phyloP scores from a whole-genome alignment of 2,113 vertebrate species.

The Pangasianodon gigas region DNA sequence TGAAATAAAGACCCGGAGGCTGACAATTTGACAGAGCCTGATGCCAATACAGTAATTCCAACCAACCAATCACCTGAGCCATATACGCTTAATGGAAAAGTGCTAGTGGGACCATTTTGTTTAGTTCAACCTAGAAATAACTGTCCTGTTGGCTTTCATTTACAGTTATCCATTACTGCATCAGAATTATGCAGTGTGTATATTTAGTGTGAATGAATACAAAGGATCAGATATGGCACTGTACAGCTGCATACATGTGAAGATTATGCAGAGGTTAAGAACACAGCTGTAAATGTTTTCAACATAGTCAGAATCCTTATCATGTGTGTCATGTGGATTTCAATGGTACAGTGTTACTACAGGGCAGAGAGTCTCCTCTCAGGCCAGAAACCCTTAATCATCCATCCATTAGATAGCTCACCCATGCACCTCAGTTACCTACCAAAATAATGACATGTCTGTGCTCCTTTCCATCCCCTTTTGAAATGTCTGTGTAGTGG shows the following conservation, averaged over 20 bases:
- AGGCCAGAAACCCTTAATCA: neutral
- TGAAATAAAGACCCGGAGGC: conserved; percentile 15
- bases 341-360: neutral
- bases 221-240: neutral
- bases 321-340: neutral
- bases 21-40: conserved; percentile 27
- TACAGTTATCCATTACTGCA: neutral
- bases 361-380: neutral
- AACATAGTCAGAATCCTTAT: neutral
- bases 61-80: conserved; percentile 19
- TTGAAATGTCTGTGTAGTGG: conserved; percentile 3
- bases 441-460: conserved; percentile 31
- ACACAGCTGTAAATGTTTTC: neutral
- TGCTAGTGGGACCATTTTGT: conserved; percentile 2
- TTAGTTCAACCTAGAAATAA: conserved; percentile 10
- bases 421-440: conserved; percentile 16
- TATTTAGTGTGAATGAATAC: neutral
- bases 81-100: conserved; percentile 17
- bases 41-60: conserved; percentile 29
- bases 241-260: neutral
- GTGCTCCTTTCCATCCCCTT: neutral
- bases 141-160: neutral
- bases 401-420: conserved; percentile 21
- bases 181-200: neutral
- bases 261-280: neutral